A percentile compares a stretch with the other conserved stretches of the same genome.
These are phyloP conservation scores for Clarias magur DNA, from an alignment of 2,113 vertebrate species.

Conservation along the genomic window DNA sequence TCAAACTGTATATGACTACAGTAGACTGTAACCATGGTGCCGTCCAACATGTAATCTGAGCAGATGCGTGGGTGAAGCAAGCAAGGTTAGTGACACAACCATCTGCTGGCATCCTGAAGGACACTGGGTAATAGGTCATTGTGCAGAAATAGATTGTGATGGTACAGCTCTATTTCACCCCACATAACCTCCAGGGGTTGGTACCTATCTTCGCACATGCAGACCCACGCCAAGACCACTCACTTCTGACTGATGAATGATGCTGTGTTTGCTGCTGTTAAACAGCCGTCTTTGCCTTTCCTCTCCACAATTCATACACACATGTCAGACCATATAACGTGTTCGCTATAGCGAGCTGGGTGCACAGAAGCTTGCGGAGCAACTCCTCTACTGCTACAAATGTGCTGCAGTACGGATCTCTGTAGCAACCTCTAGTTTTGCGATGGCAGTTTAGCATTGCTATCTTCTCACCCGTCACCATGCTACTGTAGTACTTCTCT, in stretches of 20 bases:
- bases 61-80: slow-evolving; percentile 18
- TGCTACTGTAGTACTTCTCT: not conserved
- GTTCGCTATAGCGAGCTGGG: not conserved
- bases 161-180: not conserved
- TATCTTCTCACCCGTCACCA: not conserved
- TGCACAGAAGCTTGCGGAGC: not conserved
- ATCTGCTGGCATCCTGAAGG: slow-evolving; percentile 42
- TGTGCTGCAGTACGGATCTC: not conserved
- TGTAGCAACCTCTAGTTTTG: not conserved
- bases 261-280: not conserved
- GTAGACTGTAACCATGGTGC: slow-evolving; percentile 15
- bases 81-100: slow-evolving; percentile 30
- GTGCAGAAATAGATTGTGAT: slow-evolving; percentile 21
- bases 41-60: slow-evolving; percentile 25
- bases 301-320: not conserved
- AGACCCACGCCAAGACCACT: not conserved
- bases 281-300: not conserved
- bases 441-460: not conserved
- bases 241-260: not conserved
- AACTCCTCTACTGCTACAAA: not conserved
- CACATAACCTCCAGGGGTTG: not conserved
- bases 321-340: not conserved
- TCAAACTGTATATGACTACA: slow-evolving; percentile 35
- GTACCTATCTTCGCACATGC: not conserved
- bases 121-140: slow-evolving; percentile 29